Percentiles rank a stretch among this genome's conserved stretches.
These are phyloP conservation scores for Tachysurus fulvidraco DNA, from an alignment of 2,113 vertebrate genomes.

Conservation along the genomic window DNA sequence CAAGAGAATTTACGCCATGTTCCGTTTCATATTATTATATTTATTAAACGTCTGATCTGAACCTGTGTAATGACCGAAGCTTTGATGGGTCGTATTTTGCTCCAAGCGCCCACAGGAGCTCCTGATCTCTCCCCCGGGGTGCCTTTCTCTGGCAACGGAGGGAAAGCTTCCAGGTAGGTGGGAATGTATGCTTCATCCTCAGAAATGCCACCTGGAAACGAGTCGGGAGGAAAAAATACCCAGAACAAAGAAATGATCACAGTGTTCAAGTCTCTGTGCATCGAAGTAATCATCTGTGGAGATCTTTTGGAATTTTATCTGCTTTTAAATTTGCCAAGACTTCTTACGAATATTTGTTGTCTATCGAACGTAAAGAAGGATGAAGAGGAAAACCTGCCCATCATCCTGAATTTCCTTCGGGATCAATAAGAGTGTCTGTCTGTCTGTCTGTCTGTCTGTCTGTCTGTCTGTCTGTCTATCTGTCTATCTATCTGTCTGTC, in stretches of 20 bases:
- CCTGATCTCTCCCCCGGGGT: constrained; percentile 71
- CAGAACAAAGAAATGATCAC: not conserved
- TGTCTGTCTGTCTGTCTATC: too few species aligned
- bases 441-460: too few species aligned
- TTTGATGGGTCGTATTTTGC: constrained; percentile 77
- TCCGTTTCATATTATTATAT: not conserved
- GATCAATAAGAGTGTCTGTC: too few species aligned
- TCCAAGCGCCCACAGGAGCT: constrained; percentile 69
- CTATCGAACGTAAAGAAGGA: not conserved
- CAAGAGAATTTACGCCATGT: too few species aligned
- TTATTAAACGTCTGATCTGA: not conserved
- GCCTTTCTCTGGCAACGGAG: constrained; percentile 76
- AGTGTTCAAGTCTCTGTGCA: not conserved
- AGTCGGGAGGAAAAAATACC: not conserved
- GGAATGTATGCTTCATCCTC: constrained; percentile 78
- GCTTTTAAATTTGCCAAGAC: not conserved
- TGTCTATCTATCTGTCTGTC: too few species aligned
- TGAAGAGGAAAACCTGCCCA: too few species aligned
- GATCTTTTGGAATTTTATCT: not conserved
- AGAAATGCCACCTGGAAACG: constrained; percentile 69
- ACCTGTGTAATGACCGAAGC: constrained; percentile 80
- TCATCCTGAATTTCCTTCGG: too few species aligned
- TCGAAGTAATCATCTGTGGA: not conserved
- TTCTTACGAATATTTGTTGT: not conserved
- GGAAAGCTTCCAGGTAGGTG: constrained; percentile 78